Conservation (phyloP, 2,797 vertebrate genomes). For the Anguilla megastoma region DNA sequence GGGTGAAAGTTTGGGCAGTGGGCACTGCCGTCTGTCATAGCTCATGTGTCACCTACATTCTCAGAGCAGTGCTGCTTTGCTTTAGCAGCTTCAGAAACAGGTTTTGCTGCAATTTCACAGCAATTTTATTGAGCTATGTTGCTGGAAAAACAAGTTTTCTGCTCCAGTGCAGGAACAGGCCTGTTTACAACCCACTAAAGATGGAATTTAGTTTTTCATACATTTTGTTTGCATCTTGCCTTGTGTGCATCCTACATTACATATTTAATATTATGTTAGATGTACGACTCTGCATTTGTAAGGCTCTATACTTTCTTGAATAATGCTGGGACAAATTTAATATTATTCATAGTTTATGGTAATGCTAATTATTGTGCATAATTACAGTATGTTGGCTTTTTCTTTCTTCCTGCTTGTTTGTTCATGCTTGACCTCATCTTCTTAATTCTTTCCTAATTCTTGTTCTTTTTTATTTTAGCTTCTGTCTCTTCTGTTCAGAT, state of each 20-base stretch:
- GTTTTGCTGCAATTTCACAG: not conserved
- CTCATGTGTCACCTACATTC: not conserved
- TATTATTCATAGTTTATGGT: not conserved
- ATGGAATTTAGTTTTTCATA: not conserved
- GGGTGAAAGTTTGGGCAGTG: not conserved
- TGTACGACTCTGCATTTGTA: not conserved
- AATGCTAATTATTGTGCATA: not conserved
- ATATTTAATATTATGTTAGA: not conserved
- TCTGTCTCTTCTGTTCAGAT: constrained; percentile 57
- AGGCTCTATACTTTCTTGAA: constrained; percentile 4
- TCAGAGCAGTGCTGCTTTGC: not conserved
- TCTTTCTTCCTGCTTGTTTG: not conserved
- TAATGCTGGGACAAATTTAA: not conserved
- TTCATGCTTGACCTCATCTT: constrained; percentile 13
- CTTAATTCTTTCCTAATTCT: constrained; percentile 4
- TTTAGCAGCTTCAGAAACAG: not conserved
- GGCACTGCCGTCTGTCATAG: not conserved
- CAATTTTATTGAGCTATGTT: not conserved
- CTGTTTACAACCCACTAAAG: not conserved
- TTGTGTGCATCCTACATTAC: not conserved
- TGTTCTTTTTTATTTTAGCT: not conserved
- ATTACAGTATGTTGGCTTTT: not conserved
- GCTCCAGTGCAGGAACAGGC: not conserved
- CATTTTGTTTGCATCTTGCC: not conserved
- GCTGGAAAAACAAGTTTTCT: not conserved